phyloP scores from a whole-genome alignment of 2,888 invertebrate species.

The Amitus sp. region DNA sequence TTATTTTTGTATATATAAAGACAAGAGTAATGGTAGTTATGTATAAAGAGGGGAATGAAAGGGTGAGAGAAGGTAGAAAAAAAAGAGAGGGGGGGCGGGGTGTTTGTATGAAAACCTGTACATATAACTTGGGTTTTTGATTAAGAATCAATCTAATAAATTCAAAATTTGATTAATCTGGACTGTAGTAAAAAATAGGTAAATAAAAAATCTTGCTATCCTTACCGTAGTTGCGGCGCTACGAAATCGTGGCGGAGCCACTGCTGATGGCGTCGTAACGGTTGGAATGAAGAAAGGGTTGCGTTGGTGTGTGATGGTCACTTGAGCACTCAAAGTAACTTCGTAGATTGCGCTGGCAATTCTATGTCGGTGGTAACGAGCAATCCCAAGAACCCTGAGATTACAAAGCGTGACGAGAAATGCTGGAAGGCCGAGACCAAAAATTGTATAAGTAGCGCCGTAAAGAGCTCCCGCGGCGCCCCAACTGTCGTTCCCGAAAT shows the following conservation, averaged over 20 bases:
- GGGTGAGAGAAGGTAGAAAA: too few species aligned
- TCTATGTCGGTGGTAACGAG: slow-evolving; percentile 80
- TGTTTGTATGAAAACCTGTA: too few species aligned
- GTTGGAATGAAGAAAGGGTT: slow-evolving; percentile 81
- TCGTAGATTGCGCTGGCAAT: slow-evolving; percentile 88
- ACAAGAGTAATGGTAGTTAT: too few species aligned
- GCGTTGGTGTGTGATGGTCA: slow-evolving; percentile 83
- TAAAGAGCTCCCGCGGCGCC: slow-evolving; percentile 73
- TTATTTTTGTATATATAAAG: too few species aligned
- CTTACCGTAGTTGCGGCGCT: slow-evolving; percentile 59
- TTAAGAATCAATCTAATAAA: too few species aligned
- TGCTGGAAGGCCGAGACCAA: slow-evolving; percentile 76
- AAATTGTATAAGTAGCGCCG: slow-evolving; percentile 72
- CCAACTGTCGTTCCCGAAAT: slow-evolving; percentile 69
- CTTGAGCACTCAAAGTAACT: slow-evolving; percentile 85
- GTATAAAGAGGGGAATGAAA: too few species aligned
- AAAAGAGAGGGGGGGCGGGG: too few species aligned
- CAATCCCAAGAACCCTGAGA: slow-evolving; percentile 71
- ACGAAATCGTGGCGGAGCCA: slow-evolving; percentile 62
- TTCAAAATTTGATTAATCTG: too few species aligned
- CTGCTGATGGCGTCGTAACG: slow-evolving; percentile 70
- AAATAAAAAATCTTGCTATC: neutral
- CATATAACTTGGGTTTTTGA: too few species aligned
- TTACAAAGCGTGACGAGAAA: slow-evolving; percentile 78
- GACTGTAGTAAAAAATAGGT: too few species aligned